Conservation (phyloP, 1,140 invertebrate species). For the Temnothorax nylanderi region DNA sequence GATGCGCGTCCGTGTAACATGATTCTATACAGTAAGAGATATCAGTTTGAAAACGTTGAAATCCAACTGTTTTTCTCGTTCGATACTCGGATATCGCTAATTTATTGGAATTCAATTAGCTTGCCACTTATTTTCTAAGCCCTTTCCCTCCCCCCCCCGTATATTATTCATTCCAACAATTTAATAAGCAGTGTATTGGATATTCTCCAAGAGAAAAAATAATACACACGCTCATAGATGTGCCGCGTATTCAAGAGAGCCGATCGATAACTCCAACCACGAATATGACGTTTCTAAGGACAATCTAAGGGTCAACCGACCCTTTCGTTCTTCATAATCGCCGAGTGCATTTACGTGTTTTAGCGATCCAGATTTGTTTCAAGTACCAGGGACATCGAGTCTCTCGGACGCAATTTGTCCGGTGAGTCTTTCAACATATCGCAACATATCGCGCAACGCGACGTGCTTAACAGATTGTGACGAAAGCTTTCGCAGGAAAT, state of each 20-base stretch:
- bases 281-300: slow-evolving; percentile 42
- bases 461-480: slow-evolving; percentile 24
- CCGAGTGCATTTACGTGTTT: slow-evolving; percentile 23
- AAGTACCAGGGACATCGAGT: neutral
- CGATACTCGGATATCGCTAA: slow-evolving; percentile 26
- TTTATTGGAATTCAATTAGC: slow-evolving; percentile 54
- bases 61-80: neutral
- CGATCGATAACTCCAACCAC: slow-evolving; percentile 18
- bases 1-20: neutral
- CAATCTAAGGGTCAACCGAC: neutral
- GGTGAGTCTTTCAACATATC: neutral
- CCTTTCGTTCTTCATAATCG: neutral
- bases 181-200: neutral
- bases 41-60: slow-evolving; percentile 3
- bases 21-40: neutral
- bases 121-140: neutral
- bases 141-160: neutral
- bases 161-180: slow-evolving; percentile 43
- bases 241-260: neutral
- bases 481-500: neutral
- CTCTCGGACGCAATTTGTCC: neutral
- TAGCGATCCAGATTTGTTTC: neutral
- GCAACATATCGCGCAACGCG: neutral
- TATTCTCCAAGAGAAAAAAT: neutral
- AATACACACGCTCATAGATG: neutral